These are phyloP conservation scores for Subacronicta megacephala DNA, from an alignment of 2,888 invertebrate genomes.

Conservation along the genomic window DNA sequence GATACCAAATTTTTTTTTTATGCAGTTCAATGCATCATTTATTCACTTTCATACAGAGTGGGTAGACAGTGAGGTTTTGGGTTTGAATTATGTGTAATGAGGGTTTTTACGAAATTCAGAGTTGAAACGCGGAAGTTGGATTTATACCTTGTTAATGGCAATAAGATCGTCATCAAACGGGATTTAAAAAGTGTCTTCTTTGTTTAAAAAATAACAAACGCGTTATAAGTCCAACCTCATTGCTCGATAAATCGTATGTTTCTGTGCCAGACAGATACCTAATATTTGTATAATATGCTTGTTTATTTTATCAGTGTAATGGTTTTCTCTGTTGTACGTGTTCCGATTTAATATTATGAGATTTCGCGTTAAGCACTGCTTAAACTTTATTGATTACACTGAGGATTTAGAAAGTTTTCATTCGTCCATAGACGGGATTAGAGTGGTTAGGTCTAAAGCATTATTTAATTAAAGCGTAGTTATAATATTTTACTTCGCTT, in stretches of 20 bases:
- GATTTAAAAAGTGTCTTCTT: no score
- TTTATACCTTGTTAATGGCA: no score
- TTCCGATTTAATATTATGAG: slow-evolving; percentile 48
- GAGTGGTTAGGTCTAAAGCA: slow-evolving; percentile 5
- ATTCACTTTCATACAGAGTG: no score
- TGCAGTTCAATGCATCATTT: no score
- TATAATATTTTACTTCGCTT: background rate
- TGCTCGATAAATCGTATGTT: background rate
- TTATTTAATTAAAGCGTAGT: slow-evolving; percentile 17
- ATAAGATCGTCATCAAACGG: no score
- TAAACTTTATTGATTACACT: slow-evolving; percentile 39
- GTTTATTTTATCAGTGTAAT: slow-evolving; percentile 32
- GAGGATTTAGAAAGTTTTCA: slow-evolving; percentile 39
- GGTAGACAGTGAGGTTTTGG: no score
- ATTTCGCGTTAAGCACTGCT: slow-evolving; percentile 29
- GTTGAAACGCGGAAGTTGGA: no score
- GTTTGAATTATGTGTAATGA: no score
- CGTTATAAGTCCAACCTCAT: no score
- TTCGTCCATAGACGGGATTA: slow-evolving; percentile 34
- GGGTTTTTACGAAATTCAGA: no score
- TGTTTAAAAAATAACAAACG: no score
- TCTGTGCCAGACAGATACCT: slow-evolving; percentile 4
- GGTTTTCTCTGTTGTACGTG: slow-evolving; percentile 34
- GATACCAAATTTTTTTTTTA: no score
- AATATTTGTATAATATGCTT: slow-evolving; percentile 15